A percentile compares a stretch with the other conserved stretches of the same genome.
Conservation (phyloP, 2,888 invertebrate genomes). For the Helleia helle region DNA sequence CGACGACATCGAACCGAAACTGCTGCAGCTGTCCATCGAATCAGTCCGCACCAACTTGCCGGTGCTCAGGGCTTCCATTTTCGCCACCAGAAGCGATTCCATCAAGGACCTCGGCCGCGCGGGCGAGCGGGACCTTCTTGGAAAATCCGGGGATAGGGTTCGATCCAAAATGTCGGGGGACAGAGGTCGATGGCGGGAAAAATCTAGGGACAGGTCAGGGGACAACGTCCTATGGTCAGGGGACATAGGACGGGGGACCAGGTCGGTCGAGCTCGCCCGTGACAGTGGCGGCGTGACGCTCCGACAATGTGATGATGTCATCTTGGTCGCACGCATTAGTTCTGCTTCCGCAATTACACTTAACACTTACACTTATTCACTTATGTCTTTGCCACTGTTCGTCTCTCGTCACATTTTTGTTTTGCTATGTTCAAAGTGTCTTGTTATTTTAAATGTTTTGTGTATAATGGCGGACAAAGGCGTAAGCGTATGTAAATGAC, state of each 20-base stretch:
- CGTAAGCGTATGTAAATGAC: no score
- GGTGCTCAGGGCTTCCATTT: constrained; percentile 82
- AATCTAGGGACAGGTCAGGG: constrained; percentile 50
- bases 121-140: constrained; percentile 60
- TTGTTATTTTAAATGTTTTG: no score
- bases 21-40: constrained; percentile 84
- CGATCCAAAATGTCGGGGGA: constrained; percentile 56
- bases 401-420: no score
- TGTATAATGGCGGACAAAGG: no score
- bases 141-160: constrained; percentile 61
- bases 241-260: constrained; percentile 37
- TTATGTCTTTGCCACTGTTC: constrained; percentile 3
- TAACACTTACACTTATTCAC: constrained; percentile 12
- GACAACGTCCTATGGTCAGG: constrained; percentile 58
- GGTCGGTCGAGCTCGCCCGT: constrained; percentile 58
- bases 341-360: constrained; percentile 22
- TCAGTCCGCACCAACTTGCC: constrained; percentile 80
- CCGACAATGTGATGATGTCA: constrained; percentile 67
- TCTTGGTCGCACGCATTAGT: constrained; percentile 64
- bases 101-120: constrained; percentile 83
- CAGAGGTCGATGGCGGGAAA: constrained; percentile 44
- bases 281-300: constrained; percentile 68
- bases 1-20: constrained; percentile 80
- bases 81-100: constrained; percentile 86
- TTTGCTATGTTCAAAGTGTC: no score